Base-by-base conservation (phyloP, 2,888 invertebrate species). In the Oxycera nigricornis region DNA sequence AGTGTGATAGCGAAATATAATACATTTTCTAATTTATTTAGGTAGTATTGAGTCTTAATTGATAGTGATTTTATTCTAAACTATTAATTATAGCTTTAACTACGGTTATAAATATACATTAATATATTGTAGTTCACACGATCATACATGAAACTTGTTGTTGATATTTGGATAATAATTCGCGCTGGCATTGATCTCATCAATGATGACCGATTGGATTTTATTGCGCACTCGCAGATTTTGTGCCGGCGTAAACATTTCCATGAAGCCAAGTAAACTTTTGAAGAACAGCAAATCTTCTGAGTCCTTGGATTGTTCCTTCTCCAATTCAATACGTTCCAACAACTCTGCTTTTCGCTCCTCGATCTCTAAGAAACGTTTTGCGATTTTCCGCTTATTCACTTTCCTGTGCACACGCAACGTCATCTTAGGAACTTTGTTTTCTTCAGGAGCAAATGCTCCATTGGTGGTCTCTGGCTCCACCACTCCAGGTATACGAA, bases 181-280 rank as follows among this genome's bases (percentile, higher is more conserved):
- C 31, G 55, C 70, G 22, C 55, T 72, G 39, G 22, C 59, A 39
- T 57, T 72, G n/a, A 72, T 59, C 41, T 72, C 72, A 30, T 72
- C 72, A 7, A 72, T 17, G 14, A 72, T 72, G 17, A 72, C 55
- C 2, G 57, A 24, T 17, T 72, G 72, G 28, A 72, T 72, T 57
- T 72, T 72, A 72, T 72, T 72, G 24, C 72, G 35, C 28, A 72
- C 72, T 39, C 59, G 57, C 28, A 72, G n/a, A 39, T 72, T 72
- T 39, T 72, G 72, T 26, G 41, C 59, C 2, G 72, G 72, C 17
- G 72, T 72, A 57, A 72, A 39, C 22, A 30, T 41, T 20, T 72
- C 59, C 72, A 72, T 72, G 41, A 57, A 72, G 0, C 72, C 72
- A 4, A 72, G 41, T 14, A 72, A 41, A 57, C 72, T 72, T 59